These are phyloP conservation scores for Drosophila acutilabella DNA, from an alignment of 2,888 invertebrate genomes.

Conservation along the genomic window DNA sequence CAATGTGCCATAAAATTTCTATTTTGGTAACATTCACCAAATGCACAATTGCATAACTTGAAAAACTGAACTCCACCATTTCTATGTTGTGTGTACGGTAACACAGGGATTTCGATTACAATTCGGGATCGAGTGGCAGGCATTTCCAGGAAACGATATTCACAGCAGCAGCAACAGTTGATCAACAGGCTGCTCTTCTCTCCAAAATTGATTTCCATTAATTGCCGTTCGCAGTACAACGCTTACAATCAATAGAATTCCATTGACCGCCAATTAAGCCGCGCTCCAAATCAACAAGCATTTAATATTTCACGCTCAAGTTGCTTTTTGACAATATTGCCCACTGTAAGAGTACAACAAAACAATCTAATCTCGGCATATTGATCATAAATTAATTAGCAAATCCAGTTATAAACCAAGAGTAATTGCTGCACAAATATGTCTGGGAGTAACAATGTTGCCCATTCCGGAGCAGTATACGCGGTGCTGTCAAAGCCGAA, in stretches of 20 bases:
- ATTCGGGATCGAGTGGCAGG: constrained; percentile 12
- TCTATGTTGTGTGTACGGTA: neutral
- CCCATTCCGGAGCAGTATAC: constrained; percentile 62
- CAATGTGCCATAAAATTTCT: neutral
- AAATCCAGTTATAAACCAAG: constrained; percentile 32
- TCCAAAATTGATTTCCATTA: constrained; percentile 25
- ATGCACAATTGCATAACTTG: constrained; percentile 42
- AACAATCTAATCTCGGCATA: constrained; percentile 64
- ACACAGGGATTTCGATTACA: constrained; percentile 14
- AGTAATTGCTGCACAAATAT: constrained; percentile 18
- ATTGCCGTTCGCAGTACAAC: constrained; percentile 8
- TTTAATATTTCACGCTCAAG: constrained; percentile 28
- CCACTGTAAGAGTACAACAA: constrained; percentile 29
- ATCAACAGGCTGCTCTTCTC: constrained; percentile 9
- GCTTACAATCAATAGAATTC: constrained; percentile 15
- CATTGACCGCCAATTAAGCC: constrained; percentile 55
- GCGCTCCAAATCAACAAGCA: constrained; percentile 47
- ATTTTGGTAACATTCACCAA: neutral
- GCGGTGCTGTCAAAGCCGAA: constrained; percentile 66
- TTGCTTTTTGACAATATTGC: constrained; percentile 15
- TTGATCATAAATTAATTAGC: constrained; percentile 67
- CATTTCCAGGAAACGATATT: constrained; percentile 10
- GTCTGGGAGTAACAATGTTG: constrained; percentile 35
- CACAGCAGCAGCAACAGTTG: neutral
- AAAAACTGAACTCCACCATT: constrained; percentile 22